A percentile compares a stretch with the other conserved stretches of the same genome.
These are phyloP conservation scores for Poliocrania exsul DNA, from an alignment of 2,797 vertebrate genomes.

Conservation along the genomic window DNA sequence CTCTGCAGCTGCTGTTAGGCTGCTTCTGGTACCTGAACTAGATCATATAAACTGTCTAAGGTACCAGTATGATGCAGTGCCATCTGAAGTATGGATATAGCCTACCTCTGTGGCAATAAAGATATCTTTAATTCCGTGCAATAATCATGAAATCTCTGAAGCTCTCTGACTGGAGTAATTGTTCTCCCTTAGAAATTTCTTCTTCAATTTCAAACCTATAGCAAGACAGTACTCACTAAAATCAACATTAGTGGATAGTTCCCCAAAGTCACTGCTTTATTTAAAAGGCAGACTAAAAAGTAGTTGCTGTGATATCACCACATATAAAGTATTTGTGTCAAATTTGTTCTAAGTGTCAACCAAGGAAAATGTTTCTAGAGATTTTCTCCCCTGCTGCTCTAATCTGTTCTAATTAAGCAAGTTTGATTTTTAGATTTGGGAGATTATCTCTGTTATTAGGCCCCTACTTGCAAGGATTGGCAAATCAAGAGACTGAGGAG, in stretches of 20 bases:
- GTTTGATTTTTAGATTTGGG: conserved; percentile 18
- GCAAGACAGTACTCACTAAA: neutral
- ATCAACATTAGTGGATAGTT: neutral
- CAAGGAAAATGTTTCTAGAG: neutral
- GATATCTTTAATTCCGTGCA: neutral
- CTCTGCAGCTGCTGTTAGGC: neutral
- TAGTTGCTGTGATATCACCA: neutral
- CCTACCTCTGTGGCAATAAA: neutral
- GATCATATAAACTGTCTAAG: neutral
- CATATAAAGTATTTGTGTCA: neutral
- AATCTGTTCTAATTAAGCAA: neutral
- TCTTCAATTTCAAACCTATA: neutral
- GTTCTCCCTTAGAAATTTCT: neutral
- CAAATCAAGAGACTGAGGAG: neutral
- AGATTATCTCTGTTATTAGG: conserved; percentile 36
- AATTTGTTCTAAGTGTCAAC: neutral
- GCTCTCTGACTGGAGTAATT: neutral
- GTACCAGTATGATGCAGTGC: neutral
- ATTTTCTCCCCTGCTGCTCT: neutral
- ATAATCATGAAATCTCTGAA: neutral
- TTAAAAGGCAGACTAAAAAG: conserved; percentile 7
- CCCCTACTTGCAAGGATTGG: neutral
- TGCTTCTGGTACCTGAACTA: neutral
- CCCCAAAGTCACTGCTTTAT: neutral
- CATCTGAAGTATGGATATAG: neutral